Base-by-base conservation (phyloP, 2,797 vertebrate genomes). In the Phoxinus dragarum region DNA sequence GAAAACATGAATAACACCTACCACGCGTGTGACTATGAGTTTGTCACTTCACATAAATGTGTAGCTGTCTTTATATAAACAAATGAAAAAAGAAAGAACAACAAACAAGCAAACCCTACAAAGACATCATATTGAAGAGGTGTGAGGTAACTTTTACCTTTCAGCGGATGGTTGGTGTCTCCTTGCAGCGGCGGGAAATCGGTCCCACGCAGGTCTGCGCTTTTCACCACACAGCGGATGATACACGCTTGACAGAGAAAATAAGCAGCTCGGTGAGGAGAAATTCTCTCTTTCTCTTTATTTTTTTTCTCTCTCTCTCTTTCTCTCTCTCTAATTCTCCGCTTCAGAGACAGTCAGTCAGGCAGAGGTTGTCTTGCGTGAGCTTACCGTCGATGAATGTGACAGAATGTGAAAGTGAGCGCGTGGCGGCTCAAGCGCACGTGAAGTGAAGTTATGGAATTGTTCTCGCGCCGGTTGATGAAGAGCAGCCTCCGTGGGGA, bases 121-220 rank as follows among this genome's bases (percentile, higher is more conserved):
- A 79, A 71, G 27, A 80, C 42, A 19, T 36, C 38, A 56, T 27
- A 23, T n/a, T 61, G 52, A 78, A 84, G 27, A 47, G 31, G 76
- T 42, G 66, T 40, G 67, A 40, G 59, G 74, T 72, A 76, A 81
- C 78, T 81, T 85, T 88, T 88, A 91, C 90, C 90, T 91, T 80
- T 86, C 82, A 59, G 86, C 79, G 52, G 73, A 76, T 38, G 72
- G 71, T 82, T 81, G 74, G 59, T 73, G 77, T 38, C 84, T 75
- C 85, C 69, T 67, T 73, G 36, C 64, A 66, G 74, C 76, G 72
- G 85, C 27, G 84, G 85, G 75, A 78, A 56, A 80, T 59, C 44
- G 82, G 71, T 85, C 80, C 74, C 86, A 82, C 68, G 86, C 85
- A 73, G 86, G 44, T 73, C 47, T 79, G 83, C 82, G 86, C 82